These are phyloP conservation scores for Condylura cristata DNA, from an alignment of 2,113 vertebrate genomes.

Conservation along the genomic window DNA sequence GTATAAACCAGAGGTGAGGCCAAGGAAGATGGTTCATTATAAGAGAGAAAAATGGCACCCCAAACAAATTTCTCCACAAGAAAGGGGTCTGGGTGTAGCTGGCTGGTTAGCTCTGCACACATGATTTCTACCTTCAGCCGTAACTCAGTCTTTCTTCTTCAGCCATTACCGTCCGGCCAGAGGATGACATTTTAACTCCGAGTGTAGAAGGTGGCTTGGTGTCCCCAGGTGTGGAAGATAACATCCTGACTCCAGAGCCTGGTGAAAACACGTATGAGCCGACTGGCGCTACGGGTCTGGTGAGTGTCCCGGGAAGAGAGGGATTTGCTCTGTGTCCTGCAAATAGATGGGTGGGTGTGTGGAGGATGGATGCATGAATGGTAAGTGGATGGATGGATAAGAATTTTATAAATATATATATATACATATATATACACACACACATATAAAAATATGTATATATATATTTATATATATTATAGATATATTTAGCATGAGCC, in stretches of 20 bases:
- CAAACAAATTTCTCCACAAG: background rate
- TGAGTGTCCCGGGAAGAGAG: conserved; percentile 67
- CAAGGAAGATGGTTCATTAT: background rate
- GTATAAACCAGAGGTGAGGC: background rate
- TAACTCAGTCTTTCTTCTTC: conserved; percentile 62
- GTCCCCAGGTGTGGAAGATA: background rate
- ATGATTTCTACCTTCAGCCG: background rate
- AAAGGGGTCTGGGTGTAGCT: background rate
- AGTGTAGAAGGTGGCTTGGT: background rate
- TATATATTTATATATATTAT: no score
- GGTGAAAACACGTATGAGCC: conserved; percentile 4
- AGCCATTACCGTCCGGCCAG: conserved; percentile 73
- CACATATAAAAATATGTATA: no score
- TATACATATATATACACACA: no score
- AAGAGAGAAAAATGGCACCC: background rate
- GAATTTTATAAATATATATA: background rate
- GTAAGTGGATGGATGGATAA: background rate
- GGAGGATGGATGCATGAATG: background rate
- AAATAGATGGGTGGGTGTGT: background rate
- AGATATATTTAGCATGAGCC: background rate
- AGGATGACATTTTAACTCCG: conserved; percentile 70
- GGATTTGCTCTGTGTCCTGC: background rate
- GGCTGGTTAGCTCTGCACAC: background rate
- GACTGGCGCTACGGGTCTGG: conserved; percentile 59
- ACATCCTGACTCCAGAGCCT: background rate